These are phyloP conservation scores for Heliconius aoede DNA, from an alignment of 2,888 invertebrate species.

Conservation along the genomic window DNA sequence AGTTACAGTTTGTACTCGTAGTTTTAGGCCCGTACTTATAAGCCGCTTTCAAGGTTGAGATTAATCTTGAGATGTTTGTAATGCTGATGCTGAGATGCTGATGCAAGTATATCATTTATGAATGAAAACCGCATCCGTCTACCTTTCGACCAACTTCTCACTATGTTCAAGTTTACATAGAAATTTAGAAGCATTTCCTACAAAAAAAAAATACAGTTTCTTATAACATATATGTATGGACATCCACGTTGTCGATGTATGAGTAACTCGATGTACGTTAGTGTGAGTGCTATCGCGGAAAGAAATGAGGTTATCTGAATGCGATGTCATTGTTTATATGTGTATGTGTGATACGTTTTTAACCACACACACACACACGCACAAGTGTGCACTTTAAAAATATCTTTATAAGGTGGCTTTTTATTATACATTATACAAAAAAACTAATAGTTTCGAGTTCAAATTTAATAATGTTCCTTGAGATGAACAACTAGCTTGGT, in stretches of 20 bases:
- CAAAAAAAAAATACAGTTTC: neutral
- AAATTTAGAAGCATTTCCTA: neutral
- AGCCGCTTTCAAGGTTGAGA: too few relatives aligned
- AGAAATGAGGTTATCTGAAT: slow-evolving; percentile 83
- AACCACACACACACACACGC: slow-evolving; percentile 30
- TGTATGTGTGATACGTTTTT: slow-evolving; percentile 56
- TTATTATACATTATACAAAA: neutral
- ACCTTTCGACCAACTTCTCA: too few relatives aligned
- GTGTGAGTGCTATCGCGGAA: slow-evolving; percentile 72
- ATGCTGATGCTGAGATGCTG: too few relatives aligned
- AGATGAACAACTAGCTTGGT: too few relatives aligned
- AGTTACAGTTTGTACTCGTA: too few relatives aligned
- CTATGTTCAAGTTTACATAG: neutral
- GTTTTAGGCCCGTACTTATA: too few relatives aligned
- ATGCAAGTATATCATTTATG: too few relatives aligned
- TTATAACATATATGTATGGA: slow-evolving; percentile 40
- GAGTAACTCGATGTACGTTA: slow-evolving; percentile 47
- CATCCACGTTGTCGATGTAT: slow-evolving; percentile 48
- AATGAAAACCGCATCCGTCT: too few relatives aligned
- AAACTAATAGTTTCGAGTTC: neutral
- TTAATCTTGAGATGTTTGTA: too few relatives aligned
- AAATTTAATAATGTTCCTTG: neutral
- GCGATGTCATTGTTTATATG: slow-evolving; percentile 77
- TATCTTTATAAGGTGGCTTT: slow-evolving; percentile 30
- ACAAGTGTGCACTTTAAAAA: slow-evolving; percentile 24